phyloP scores from a whole-genome alignment of 2,888 invertebrate species.

The Allolobophora icterica region DNA sequence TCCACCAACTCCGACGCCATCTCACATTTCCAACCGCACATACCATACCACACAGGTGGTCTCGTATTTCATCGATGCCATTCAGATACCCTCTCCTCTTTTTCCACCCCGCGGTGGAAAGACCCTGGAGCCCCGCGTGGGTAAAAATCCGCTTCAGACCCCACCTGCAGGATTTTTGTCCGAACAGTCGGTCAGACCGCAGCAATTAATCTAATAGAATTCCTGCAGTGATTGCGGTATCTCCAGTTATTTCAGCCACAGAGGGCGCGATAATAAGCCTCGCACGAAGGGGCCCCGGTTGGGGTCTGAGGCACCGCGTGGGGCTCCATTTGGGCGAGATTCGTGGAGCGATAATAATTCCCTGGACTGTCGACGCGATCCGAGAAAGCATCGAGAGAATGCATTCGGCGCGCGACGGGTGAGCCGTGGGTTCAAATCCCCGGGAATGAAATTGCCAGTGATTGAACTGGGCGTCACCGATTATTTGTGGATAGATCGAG shows the following conservation, averaged over 20 bases:
- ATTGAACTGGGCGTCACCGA: too few species aligned
- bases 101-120: background rate
- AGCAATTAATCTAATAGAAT: constrained; percentile 4
- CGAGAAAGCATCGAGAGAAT: too few species aligned
- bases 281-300: background rate
- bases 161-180: background rate
- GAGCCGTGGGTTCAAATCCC: too few species aligned
- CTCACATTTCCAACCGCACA: background rate
- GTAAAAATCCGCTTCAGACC: background rate
- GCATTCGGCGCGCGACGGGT: too few species aligned
- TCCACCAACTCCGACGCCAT: background rate
- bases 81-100: background rate
- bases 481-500: too few species aligned
- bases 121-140: background rate
- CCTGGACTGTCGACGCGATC: background rate
- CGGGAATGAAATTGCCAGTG: too few species aligned
- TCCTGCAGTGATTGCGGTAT: constrained; percentile 17
- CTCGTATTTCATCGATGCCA: background rate
- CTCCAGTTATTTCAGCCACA: background rate
- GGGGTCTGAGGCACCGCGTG: background rate
- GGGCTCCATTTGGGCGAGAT: background rate
- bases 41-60: background rate
- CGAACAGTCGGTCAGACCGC: too few species aligned
- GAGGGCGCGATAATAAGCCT: background rate
- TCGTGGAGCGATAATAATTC: background rate